Evolutionary conservation across 2,797 vertebrate species (phyloP), one percentile per base, ranked within the genome.

Genomic region (Sciaenops ocellatus): DNA sequence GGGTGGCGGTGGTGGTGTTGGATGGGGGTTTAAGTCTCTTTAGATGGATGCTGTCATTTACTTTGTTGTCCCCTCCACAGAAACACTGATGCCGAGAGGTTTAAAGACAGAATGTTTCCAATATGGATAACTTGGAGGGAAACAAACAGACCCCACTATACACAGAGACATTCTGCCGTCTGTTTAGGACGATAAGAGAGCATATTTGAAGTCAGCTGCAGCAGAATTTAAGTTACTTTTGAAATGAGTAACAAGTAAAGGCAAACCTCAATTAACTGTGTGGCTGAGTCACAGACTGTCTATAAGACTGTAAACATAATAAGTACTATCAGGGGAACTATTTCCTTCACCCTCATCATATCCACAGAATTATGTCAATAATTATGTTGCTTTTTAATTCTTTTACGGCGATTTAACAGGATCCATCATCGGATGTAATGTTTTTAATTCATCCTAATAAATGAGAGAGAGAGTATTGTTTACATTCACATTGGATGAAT

Each of bases 171-270:
- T 13, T 54, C 48, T 44, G 34, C 44, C 22, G 73, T 76, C 85
- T 87, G 91, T 59, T 81, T 10, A 6, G 22, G 55, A 60, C 3
- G 89, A 92, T 91, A 88, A 90, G 79, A 63, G 47, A 73, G 61
- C 47, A 60, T 73, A 81, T 88, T 85, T 90, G 79, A 90, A 87
- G 76, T 57, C 8, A 7, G 13, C 73, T 46, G 79, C 68, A 44
- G 83, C 44, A 3, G 18, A 74, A 68, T 85, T 77, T 22, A 68
- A 78, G 73, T 87, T 87, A 8, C 46, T 47, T 66, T 34, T 46
- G 30, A 54, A 76, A 83, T 20, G 48, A 73, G 59, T 22, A 48
- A 82, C 65, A 46, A 15, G 50, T 46, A 51, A 54, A 82, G 44
- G 56, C 47, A 18, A 48, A n/a, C 17, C 48, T 65, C 69, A 69